These are phyloP conservation scores for Typhlichthys eigenmanni DNA, from an alignment of 2,797 vertebrate genomes.

Conservation along the genomic window DNA sequence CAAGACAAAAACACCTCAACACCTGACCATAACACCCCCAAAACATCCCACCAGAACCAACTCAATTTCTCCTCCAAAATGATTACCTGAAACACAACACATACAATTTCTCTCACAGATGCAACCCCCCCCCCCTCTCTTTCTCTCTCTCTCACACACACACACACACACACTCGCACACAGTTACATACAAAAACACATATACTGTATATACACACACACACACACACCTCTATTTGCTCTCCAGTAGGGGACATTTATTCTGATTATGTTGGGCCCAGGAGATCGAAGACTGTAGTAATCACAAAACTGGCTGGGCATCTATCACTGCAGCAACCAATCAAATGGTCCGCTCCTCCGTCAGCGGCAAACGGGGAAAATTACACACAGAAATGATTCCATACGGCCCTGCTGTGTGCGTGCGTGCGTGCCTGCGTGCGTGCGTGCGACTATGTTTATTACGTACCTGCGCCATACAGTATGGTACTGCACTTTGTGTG, in stretches of 20 bases:
- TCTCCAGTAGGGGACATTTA: conserved; percentile 75
- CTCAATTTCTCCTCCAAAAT: conserved; percentile 39
- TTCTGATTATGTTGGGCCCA: conserved; percentile 78
- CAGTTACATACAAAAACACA: conserved; percentile 3
- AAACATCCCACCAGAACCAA: neutral
- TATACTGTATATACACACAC: conserved; percentile 10
- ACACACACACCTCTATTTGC: conserved; percentile 61
- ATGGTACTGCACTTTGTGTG: conserved; percentile 11
- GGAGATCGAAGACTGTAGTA: conserved; percentile 80
- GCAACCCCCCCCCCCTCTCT: neutral
- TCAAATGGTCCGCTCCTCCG: conserved; percentile 67
- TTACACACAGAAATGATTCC: conserved; percentile 70
- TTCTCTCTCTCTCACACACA: conserved; percentile 4
- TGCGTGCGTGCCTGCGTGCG: conserved; percentile 11
- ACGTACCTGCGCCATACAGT: conserved; percentile 11
- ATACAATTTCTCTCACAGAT: neutral
- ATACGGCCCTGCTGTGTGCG: conserved; percentile 18
- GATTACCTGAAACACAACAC: conserved; percentile 14
- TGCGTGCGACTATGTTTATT: conserved; percentile 17
- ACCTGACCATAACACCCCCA: neutral
- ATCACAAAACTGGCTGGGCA: conserved; percentile 82
- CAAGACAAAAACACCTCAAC: neutral
- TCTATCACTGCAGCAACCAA: conserved; percentile 82
- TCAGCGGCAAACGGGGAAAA: conserved; percentile 57
- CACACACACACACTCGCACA: conserved; percentile 10